Evolutionary conservation across 1,140 invertebrate species (phyloP).

Genomic region (Bombus pyrosoma): DNA sequence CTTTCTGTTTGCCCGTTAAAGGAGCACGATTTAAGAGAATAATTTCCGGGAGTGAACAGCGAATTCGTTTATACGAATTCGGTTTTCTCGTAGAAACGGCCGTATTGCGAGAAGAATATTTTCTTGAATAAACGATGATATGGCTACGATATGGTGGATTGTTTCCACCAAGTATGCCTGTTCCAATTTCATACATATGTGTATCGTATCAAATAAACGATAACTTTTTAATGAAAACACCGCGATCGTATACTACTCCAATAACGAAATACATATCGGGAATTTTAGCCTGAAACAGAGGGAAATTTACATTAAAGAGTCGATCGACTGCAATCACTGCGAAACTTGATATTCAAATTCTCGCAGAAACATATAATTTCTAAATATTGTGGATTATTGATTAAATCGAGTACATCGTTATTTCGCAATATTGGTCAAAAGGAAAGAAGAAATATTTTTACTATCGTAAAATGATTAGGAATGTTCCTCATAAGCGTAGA

Average conservation of each 20-base stretch:
- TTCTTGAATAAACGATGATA: not conserved
- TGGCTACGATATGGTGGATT: not conserved
- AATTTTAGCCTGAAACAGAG: not conserved
- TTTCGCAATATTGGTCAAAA: too few species aligned
- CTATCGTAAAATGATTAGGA: too few species aligned
- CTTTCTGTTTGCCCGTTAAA: not conserved
- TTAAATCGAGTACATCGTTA: too few species aligned
- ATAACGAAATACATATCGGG: not conserved
- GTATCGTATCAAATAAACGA: not conserved
- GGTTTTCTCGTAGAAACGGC: not conserved
- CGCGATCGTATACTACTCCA: not conserved
- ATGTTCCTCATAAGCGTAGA: too few species aligned
- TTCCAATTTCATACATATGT: not conserved
- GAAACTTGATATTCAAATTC: not conserved
- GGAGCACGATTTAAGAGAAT: constrained; percentile 9
- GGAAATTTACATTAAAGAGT: not conserved
- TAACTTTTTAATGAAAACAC: not conserved
- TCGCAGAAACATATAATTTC: too few species aligned
- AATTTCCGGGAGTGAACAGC: not conserved
- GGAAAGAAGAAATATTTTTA: too few species aligned
- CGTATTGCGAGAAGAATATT: not conserved
- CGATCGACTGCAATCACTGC: not conserved
- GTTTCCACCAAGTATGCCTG: not conserved
- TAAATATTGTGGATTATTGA: too few species aligned
- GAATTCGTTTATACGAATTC: not conserved